Evolutionary conservation across 2,888 invertebrate genomes (phyloP), one percentile per base, ranked within the genome.

Genomic region (Agelastica alni): DNA sequence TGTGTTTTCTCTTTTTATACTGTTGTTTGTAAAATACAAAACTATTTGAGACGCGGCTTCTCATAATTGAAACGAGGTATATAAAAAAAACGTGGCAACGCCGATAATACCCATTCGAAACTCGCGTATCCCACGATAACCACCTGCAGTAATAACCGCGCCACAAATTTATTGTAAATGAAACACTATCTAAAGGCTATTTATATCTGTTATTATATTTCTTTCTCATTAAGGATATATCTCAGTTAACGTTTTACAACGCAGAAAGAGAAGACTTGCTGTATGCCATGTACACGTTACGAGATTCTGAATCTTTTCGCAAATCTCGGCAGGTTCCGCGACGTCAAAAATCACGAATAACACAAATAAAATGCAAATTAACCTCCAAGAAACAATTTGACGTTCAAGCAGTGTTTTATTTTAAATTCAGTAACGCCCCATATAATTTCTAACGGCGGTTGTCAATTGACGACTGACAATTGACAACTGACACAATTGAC

Each of bases 151-250:
- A 70, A 71, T 69, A 70, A 71, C 67, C 65, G 59, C 61, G 63
- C 64, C 54, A 68, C 69, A 62, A 71, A 73, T 73, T 72, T 72
- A 73, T 73, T 71, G 73, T 71, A 71, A 73, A 73, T 71, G 73
- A 72, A 73, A 73, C 73, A 70, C 72, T 72, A 72, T 71, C 71
- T 71, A 73, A 72, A 73, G 70, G 70, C 72, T 72, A 73, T 73
- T 72, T 73, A 73, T 73, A 70, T 71, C 67, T 69, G 70, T 72
- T 70, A 70, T 71, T 71, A 70, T 70, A 71, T 70, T 70, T 71
- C 70, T 70, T 71, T 70, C 70, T 71, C 71, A 71, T 71, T 71
- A 71, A 53, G 68, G 66, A 70, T 70, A 71, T 69, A 71, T 71
- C 70, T 71, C 67, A 68, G 70, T 71, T 71, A 71, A 62, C 63